phyloP scores from a whole-genome alignment of 37 sponge, comb jelly and placozoan genomes.

The Aplysina aerophoba region DNA sequence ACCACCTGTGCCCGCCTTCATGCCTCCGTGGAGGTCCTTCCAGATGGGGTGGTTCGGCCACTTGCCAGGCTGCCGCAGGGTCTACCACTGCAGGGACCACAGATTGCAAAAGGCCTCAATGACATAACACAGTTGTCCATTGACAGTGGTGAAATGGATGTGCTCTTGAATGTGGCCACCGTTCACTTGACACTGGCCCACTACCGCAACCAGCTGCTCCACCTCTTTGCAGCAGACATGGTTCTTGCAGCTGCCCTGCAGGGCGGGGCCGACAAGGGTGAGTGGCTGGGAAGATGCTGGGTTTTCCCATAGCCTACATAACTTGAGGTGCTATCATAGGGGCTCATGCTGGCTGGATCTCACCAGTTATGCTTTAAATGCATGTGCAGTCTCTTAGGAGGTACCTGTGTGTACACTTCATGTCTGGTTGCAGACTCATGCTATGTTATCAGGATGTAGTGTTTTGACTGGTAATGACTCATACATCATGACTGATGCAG shows the following conservation, averaged over 20 bases:
- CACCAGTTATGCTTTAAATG: no score
- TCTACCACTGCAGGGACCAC: neutral
- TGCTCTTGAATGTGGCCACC: constrained; percentile 17
- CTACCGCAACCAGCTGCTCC: constrained; percentile 84
- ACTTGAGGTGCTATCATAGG: no score
- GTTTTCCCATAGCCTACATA: no score
- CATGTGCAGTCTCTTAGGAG: no score
- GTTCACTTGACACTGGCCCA: constrained; percentile 53
- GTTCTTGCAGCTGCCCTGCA: constrained; percentile 47
- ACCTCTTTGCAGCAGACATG: constrained; percentile 63
- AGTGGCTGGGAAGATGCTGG: no score
- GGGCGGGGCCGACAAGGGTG: neutral
- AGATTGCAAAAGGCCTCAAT: neutral
- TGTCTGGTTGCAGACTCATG: no score
- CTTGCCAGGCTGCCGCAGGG: neutral
- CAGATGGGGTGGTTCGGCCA: constrained; percentile 13
- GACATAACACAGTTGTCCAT: constrained; percentile 12
- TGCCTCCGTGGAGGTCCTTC: neutral
- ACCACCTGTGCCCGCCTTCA: constrained; percentile 2
- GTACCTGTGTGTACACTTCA: no score
- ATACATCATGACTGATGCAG: no score
- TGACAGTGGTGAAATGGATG: constrained; percentile 2
- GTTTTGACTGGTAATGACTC: no score
- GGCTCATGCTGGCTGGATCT: no score
- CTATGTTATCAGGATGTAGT: no score